Conservation (phyloP, 2,113 vertebrate genomes). For the Empidonax alnorum region DNA sequence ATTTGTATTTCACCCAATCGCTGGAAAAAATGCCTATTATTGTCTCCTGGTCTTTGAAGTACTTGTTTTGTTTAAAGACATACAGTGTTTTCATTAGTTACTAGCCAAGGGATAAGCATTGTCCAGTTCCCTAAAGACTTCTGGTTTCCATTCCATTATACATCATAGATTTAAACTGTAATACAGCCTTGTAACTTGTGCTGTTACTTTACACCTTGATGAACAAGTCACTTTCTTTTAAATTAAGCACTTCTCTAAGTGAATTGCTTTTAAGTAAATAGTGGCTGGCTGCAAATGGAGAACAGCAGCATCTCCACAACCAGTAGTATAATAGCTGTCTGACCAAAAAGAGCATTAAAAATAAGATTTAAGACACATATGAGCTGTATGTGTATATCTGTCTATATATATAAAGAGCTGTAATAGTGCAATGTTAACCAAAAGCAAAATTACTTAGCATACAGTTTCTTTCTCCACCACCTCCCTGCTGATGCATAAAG, state of each 20-base stretch:
- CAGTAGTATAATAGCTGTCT: neutral
- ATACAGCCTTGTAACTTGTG: neutral
- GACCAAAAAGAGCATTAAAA: neutral
- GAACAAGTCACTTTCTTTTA: neutral
- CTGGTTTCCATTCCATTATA: neutral
- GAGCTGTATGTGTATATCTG: neutral
- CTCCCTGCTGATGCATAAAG: neutral
- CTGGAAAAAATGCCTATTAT: neutral
- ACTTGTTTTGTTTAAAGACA: neutral
- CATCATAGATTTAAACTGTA: neutral
- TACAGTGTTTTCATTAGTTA: neutral
- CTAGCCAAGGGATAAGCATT: neutral
- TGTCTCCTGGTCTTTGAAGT: neutral
- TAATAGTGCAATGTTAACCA: neutral
- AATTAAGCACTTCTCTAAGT: neutral
- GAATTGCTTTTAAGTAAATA: neutral
- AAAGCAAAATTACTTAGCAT: neutral
- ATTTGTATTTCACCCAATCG: neutral
- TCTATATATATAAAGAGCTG: neutral
- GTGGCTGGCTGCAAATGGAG: neutral
- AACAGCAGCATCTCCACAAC: neutral
- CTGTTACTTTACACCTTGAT: neutral
- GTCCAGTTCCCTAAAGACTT: neutral
- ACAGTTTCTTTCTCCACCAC: neutral
- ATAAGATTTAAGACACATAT: neutral